Conservation (phyloP, 1,140 invertebrate species). For the Drosophila littoralis region DNA sequence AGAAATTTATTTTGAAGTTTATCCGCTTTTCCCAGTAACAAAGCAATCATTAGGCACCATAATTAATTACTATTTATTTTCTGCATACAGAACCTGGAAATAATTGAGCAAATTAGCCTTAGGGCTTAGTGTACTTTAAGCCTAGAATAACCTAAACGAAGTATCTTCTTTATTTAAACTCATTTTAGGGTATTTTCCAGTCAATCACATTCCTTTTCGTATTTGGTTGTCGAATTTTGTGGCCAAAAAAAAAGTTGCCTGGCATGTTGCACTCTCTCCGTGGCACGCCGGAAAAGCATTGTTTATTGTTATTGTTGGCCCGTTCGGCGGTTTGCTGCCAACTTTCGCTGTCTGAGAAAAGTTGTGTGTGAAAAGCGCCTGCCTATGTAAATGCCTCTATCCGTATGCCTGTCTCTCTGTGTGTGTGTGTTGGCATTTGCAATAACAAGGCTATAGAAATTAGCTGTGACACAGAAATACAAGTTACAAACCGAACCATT, state of each 20-base stretch:
- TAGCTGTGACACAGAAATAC: conserved; percentile 44
- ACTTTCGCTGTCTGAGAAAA: conserved; percentile 59
- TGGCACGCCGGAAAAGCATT: conserved; percentile 53
- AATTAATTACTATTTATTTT: no score
- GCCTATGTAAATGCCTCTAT: conserved; percentile 39
- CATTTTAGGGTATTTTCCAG: conserved; percentile 3
- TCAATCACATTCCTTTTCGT: background rate
- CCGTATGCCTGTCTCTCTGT: background rate
- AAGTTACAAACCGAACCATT: conserved; percentile 21
- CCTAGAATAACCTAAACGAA: no score
- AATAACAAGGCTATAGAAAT: conserved; percentile 56
- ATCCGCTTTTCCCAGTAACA: no score
- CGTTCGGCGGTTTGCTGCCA: conserved; percentile 31
- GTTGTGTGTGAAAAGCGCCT: conserved; percentile 49
- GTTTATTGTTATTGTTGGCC: conserved; percentile 44
- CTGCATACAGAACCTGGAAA: no score
- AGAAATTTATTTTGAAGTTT: no score
- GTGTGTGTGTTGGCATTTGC: conserved; percentile 39
- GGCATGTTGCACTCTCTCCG: conserved; percentile 49
- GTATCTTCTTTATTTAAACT: no score
- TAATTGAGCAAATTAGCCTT: no score
- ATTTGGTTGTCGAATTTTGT: conserved; percentile 5
- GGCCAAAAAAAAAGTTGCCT: conserved; percentile 36
- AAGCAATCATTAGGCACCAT: no score
- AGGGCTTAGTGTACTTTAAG: no score